Base-by-base conservation (phyloP, 1,140 invertebrate species). In the Camponotus vicinus region DNA sequence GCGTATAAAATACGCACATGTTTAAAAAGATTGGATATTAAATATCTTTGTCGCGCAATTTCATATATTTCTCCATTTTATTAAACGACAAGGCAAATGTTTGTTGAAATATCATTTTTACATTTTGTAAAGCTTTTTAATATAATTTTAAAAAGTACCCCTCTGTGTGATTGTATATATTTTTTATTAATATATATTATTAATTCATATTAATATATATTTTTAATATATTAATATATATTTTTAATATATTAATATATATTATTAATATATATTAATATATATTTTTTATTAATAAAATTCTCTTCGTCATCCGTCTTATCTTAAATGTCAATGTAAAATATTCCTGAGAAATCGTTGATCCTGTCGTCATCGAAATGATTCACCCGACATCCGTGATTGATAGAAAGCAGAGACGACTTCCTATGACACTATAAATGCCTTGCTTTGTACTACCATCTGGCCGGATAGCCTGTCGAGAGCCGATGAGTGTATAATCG, bases 1-100 rank as follows among this genome's bases (percentile, higher is more conserved):
- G 15, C 7, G 61, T 9, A 64, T 3, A 11, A 27, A 4, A 40
- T 32, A 18, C 18, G 7, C 9, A 13, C 37, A 18, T 80, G 18
- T 37, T 80, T 70, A 2, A 57, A 61, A 63, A 83, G 8, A 70
- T 71, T 80, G 37, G 21, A 78, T 78, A 78, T 78, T 49, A 66
- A 45, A 66, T 40, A 9, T 77, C 32, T 37, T 57, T 59, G 70
- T 40, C 71, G 34, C 40, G 40, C 27, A 66, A 49, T 78, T 42
- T n/a, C 59, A n/a, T 13, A 45, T 66, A 45, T 77, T 73, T 45
- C 8, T 34, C 15, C 18, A 34, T 13, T 42, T 13, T n/a, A 66
- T 66, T 34, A 34, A 77, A 64, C 27, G 27, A 2, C 6, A 21
- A 13, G 34, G n/a, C 21, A 18, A 45, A 63, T n/a, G 13, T 32